A percentile compares a stretch with the other conserved stretches of the same genome.
Evolutionary conservation across 2,113 vertebrate genomes (phyloP).

Genomic region (Spilogale gracilis): DNA sequence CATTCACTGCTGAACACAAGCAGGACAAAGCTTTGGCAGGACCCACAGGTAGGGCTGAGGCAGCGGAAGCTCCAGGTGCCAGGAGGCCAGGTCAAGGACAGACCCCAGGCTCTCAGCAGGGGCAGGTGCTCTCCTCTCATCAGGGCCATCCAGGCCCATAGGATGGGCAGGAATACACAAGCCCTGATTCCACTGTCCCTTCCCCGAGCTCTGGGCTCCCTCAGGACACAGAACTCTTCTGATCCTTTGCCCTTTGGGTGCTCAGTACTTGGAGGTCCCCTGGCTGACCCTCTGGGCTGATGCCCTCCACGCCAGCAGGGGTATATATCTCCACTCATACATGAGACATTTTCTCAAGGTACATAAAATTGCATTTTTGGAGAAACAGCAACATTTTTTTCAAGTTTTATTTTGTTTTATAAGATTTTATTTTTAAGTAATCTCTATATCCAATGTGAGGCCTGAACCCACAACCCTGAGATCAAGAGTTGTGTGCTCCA

Average conservation of each 20-base stretch:
- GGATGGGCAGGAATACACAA: rapidly evolving
- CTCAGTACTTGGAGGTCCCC: neutral
- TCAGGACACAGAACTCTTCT: neutral
- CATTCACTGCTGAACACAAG: neutral
- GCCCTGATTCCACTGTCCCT: neutral
- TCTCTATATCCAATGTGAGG: neutral
- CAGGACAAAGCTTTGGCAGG: neutral
- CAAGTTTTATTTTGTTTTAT: neutral
- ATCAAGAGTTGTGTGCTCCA: neutral
- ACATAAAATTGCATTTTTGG: neutral
- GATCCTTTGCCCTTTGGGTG: neutral
- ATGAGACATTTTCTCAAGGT: neutral
- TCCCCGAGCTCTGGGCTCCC: neutral
- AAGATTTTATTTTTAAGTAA: neutral
- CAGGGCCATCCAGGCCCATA: neutral
- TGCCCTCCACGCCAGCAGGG: neutral
- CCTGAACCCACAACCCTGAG: neutral
- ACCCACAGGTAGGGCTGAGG: neutral
- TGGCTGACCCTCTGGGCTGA: no score
- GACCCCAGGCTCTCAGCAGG: rapidly evolving
- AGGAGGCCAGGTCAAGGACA: constrained; percentile 7
- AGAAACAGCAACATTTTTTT: neutral
- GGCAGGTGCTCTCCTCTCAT: neutral
- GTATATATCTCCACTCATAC: neutral
- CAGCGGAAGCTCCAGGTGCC: neutral